Conservation (phyloP, 37 sponge, comb jelly and placozoan species). For the Agelas oroides region DNA sequence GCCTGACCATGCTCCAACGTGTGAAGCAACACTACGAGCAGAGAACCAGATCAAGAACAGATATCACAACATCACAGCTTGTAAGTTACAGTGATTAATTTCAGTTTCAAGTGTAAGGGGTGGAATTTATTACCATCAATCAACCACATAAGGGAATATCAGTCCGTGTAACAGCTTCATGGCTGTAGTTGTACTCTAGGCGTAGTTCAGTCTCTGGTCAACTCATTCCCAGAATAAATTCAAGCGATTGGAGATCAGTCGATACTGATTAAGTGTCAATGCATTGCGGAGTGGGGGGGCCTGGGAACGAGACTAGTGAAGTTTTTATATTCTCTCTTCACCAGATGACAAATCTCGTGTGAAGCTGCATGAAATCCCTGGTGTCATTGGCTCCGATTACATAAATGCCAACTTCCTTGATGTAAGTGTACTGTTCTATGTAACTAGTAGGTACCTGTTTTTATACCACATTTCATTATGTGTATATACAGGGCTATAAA, state of each 20-base stretch:
- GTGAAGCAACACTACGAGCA: slow-evolving; percentile 41
- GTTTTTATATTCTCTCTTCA: too few relatives aligned
- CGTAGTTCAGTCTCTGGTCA: neutral
- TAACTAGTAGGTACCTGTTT: neutral
- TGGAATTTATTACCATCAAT: neutral
- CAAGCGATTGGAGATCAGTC: too few relatives aligned
- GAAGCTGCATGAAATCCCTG: slow-evolving; percentile 62
- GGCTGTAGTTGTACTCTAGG: neutral
- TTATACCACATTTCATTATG: too few relatives aligned
- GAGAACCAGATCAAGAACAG: slow-evolving; percentile 79
- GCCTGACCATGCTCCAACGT: slow-evolving; percentile 69
- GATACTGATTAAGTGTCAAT: too few relatives aligned
- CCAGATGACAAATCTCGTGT: slow-evolving; percentile 93
- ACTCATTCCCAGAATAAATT: neutral
- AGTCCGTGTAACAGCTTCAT: too few relatives aligned
- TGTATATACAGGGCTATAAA: slow-evolving; percentile 73
- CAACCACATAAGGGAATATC: neutral
- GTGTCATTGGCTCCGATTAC: slow-evolving; percentile 80
- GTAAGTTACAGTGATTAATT: slow-evolving; percentile 30
- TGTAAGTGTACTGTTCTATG: slow-evolving; percentile 46
- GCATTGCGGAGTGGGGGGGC: too few relatives aligned
- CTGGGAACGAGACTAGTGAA: too few relatives aligned
- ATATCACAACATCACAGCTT: slow-evolving; percentile 84
- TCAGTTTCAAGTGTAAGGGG: too few relatives aligned
- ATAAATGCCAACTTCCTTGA: slow-evolving; percentile 94